Base-by-base conservation (phyloP, 2,797 vertebrate genomes). In the Typhlichthys subterraneus region DNA sequence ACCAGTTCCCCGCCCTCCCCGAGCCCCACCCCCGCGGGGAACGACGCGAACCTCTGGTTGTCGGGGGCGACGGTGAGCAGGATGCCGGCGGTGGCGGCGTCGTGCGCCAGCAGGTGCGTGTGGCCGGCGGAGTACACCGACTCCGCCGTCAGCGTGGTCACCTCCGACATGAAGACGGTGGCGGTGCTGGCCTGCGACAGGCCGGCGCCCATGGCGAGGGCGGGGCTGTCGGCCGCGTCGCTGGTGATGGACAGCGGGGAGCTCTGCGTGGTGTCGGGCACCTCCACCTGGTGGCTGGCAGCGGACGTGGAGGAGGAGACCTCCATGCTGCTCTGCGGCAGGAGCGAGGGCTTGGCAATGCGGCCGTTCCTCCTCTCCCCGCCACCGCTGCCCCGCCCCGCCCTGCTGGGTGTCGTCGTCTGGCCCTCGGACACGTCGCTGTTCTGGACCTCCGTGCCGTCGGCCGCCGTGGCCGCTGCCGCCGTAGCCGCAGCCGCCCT, bases 351-450 rank as follows among this genome's bases (percentile, higher is more conserved):
- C 88, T 98, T 99, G 14, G 94, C 90, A 87, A 98, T 94, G 83
- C 98, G 95, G 66, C 97, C 97, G 0, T 99, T 99, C 85, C 96
- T 92, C 85, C 97, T 95, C 86, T 99, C 97, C 15, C 95, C 93
- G 75, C 84, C 87, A 0, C 85, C 84, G 6, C 74, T 80, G 1
- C 92, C 5, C 88, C 89, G 80, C 0, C 65, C 66, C 10, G 80
- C 85, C 70, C 92, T 91, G 69, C 93, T 91, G 82, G 95, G 94
- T 75, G 97, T 97, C 75, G 97, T 97, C 0, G 96, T 98, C 90
- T 98, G 97, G 75, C 97, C 96, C 81, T 99, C 97, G 0, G 97
- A 99, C 73, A 99, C 97, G n/a, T 99, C 97, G 0, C 97, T 99
- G 92, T 99, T 98, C 90, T 99, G 98, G 68, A 99, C 96, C 89